Evolutionary conservation across 2,113 vertebrate genomes (phyloP).

Genomic region (Ptilonorhynchus violaceus): DNA sequence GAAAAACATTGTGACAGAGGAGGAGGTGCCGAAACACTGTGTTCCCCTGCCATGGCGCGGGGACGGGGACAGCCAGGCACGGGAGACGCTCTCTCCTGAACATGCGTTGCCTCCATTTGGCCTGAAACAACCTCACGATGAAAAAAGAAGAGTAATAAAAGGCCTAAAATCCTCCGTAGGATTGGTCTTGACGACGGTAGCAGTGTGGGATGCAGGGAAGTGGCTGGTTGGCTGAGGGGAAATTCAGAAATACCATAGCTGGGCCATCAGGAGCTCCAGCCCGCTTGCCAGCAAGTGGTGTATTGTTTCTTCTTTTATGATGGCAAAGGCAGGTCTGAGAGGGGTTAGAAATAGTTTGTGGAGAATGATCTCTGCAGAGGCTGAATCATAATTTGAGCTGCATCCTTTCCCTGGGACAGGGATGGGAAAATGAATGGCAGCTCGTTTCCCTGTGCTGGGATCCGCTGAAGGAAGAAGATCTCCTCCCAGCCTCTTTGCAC

Average conservation of each 20-base stretch:
- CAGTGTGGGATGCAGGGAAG: background rate
- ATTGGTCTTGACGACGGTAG: rapidly evolving
- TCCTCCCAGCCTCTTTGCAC: background rate
- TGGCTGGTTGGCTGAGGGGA: background rate
- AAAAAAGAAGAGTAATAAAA: background rate
- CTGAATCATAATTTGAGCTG: background rate
- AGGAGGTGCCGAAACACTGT: constrained; percentile 56
- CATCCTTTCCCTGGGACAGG: background rate
- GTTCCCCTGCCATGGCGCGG: constrained; percentile 15
- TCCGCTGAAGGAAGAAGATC: background rate
- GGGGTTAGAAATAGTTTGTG: background rate
- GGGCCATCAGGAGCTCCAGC: background rate
- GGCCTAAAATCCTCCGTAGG: background rate
- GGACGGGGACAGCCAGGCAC: background rate
- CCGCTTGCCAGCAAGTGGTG: background rate
- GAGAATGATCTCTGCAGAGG: background rate
- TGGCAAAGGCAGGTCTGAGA: background rate
- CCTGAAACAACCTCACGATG: background rate
- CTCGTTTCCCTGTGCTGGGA: background rate
- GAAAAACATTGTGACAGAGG: constrained; percentile 81
- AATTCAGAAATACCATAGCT: background rate
- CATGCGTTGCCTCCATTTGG: background rate
- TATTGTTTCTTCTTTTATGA: background rate
- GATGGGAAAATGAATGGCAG: background rate
- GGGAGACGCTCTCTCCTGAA: background rate